Conservation (phyloP, 1,140 invertebrate genomes). For the Himalopsyche phryganea region DNA sequence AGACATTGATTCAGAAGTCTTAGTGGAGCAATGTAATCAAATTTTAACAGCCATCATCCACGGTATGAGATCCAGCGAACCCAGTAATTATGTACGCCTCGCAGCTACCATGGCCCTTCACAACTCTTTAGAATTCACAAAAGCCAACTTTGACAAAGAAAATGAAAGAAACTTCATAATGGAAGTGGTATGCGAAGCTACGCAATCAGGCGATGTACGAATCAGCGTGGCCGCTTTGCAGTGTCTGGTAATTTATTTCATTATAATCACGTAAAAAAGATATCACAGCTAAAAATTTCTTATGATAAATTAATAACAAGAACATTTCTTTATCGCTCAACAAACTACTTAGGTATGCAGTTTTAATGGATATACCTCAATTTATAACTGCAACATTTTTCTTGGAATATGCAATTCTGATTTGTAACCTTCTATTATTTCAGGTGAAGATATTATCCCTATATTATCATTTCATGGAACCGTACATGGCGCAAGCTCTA, state of each 20-base stretch:
- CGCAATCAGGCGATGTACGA: constrained; percentile 79
- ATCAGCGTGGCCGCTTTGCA: constrained; percentile 94
- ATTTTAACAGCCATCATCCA: constrained; percentile 99
- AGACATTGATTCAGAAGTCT: constrained; percentile 84
- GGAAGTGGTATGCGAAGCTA: constrained; percentile 96
- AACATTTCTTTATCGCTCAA: too few relatives aligned
- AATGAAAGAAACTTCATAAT: constrained; percentile 98
- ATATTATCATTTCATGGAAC: constrained; percentile 99
- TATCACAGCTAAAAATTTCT: too few relatives aligned
- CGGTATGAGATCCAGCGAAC: constrained; percentile 86
- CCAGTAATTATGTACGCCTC: constrained; percentile 80
- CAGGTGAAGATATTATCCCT: constrained; percentile 91
- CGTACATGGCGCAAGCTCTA: constrained; percentile 96
- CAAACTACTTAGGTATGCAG: too few relatives aligned
- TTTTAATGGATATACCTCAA: too few relatives aligned
- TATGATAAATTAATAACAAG: too few relatives aligned
- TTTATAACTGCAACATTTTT: too few relatives aligned
- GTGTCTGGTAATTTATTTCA: constrained; percentile 77
- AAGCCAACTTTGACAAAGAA: constrained; percentile 97
- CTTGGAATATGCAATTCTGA: too few relatives aligned
- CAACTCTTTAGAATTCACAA: constrained; percentile 99
- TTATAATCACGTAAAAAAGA: too few relatives aligned
- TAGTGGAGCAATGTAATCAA: constrained; percentile 88
- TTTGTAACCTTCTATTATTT: constrained; percentile 26
- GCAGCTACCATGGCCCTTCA: constrained; percentile 95